Evolutionary conservation across 1,140 invertebrate genomes (phyloP).

Genomic region (Nasonia vitripennis): DNA sequence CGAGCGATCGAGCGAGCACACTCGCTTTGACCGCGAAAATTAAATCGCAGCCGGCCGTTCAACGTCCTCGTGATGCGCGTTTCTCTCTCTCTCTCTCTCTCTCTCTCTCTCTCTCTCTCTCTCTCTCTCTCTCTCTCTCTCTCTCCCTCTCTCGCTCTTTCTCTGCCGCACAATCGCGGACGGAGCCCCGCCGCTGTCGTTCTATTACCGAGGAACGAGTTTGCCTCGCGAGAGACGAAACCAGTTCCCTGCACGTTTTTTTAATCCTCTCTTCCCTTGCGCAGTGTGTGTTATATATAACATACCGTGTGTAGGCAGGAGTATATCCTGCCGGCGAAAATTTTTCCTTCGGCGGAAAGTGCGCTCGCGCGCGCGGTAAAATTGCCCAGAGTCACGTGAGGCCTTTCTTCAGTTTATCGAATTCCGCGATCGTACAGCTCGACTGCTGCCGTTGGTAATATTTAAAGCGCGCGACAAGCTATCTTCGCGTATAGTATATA

Average conservation of each 20-base stretch:
- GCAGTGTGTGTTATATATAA: neutral
- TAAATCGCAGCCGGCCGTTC: conserved; percentile 28
- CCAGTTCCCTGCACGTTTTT: conserved; percentile 51
- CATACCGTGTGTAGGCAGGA: neutral
- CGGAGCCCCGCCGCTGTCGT: neutral
- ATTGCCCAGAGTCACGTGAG: conserved; percentile 41
- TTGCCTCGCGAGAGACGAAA: conserved; percentile 53
- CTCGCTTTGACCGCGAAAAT: conserved; percentile 31
- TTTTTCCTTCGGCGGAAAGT: neutral
- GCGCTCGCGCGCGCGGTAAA: neutral
- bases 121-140: neutral
- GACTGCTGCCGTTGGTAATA: neutral
- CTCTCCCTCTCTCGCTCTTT: neutral
- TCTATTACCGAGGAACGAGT: conserved; percentile 54
- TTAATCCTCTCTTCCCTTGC: neutral
- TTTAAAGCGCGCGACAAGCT: neutral
- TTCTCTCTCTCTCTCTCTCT: neutral
- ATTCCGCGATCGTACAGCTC: conserved; percentile 16
- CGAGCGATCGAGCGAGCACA: neutral
- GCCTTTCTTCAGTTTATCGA: conserved; percentile 30
- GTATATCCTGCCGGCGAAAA: conserved; percentile 39
- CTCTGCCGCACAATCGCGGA: neutral
- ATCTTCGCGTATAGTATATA: neutral
- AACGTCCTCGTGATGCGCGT: conserved; percentile 13
- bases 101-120: conserved; percentile 6